A percentile compares a stretch with the other conserved stretches of the same genome.
Conservation (phyloP, 2,797 vertebrate species). For the Clarias laeviceps region DNA sequence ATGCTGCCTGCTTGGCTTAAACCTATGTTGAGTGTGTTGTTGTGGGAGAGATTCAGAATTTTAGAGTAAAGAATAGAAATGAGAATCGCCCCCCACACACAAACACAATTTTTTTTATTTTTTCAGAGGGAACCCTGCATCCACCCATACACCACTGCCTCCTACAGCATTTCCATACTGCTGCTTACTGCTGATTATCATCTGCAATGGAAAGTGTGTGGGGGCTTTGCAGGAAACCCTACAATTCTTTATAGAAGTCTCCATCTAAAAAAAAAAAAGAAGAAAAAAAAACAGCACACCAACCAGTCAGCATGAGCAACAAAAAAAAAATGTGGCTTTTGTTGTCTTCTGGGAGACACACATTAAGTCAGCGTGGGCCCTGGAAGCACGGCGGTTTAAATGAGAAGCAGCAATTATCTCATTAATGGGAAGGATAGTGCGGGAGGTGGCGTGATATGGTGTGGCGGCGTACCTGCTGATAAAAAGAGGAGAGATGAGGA, state of each 20-base stretch:
- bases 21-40: conserved; percentile 14
- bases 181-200: conserved; percentile 59
- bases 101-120: conserved; percentile 63
- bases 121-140: conserved; percentile 77
- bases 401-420: conserved; percentile 49
- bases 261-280: conserved; percentile 40
- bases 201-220: conserved; percentile 59
- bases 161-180: conserved; percentile 69
- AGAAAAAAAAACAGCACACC: conserved; percentile 24
- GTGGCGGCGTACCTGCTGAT: conserved; percentile 39
- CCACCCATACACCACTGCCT: conserved; percentile 59
- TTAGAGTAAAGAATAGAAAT: conserved; percentile 2
- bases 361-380: background rate
- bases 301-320: conserved; percentile 16
- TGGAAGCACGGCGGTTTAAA: conserved; percentile 55
- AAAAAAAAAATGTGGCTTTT: conserved; percentile 15
- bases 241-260: conserved; percentile 49
- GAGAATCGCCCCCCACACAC: conserved; percentile 39
- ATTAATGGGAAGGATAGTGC: conserved; percentile 50
- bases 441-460: conserved; percentile 38
- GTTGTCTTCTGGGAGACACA: conserved; percentile 21
- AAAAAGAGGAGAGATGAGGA: conserved; percentile 34
- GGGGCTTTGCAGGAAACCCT: conserved; percentile 60
- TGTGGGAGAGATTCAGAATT: conserved; percentile 8
- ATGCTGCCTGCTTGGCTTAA: conserved; percentile 16